Conservation (phyloP, 2,113 vertebrate genomes). For the Gasterosteus nipponicus region DNA sequence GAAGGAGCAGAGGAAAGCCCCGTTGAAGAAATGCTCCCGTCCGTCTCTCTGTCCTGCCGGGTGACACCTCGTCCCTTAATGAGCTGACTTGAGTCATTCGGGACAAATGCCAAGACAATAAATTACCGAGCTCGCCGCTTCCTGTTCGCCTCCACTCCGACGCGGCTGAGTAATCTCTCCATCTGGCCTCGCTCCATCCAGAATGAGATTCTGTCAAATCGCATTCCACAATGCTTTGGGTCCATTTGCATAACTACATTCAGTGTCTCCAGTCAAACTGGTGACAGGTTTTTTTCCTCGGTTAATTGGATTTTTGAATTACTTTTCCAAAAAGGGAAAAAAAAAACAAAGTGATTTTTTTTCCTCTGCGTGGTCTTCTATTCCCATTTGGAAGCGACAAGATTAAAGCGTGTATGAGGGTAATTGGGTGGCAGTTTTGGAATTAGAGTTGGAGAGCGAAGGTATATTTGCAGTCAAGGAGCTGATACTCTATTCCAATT, state of each 20-base stretch:
- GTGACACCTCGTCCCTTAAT: conserved; percentile 69
- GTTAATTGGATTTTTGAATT: conserved; percentile 76
- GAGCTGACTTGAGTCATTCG: conserved; percentile 74
- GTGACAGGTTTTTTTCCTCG: conserved; percentile 66
- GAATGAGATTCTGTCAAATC: conserved; percentile 73
- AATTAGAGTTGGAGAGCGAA: conserved; percentile 59
- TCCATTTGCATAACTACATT: conserved; percentile 69
- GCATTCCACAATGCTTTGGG: conserved; percentile 34
- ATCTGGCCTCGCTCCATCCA: conserved; percentile 60
- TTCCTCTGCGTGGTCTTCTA: conserved; percentile 35
- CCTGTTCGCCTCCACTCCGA: conserved; percentile 62
- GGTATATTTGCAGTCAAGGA: conserved; percentile 60
- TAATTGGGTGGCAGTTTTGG: conserved; percentile 66
- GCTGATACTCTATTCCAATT: conserved; percentile 68
- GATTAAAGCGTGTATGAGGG: conserved; percentile 65
- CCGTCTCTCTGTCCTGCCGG: conserved; percentile 53
- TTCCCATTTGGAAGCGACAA: conserved; percentile 72
- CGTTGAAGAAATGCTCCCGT: conserved; percentile 56
- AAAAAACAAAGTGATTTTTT: conserved; percentile 40
- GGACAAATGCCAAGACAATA: conserved; percentile 71
- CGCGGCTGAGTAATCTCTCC: conserved; percentile 64
- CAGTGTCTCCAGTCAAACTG: conserved; percentile 61
- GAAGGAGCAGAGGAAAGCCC: conserved; percentile 50
- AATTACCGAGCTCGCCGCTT: conserved; percentile 67
- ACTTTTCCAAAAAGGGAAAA: conserved; percentile 41